Conservation (phyloP, 2,797 vertebrate species). For the Bovichtus variegatus region DNA sequence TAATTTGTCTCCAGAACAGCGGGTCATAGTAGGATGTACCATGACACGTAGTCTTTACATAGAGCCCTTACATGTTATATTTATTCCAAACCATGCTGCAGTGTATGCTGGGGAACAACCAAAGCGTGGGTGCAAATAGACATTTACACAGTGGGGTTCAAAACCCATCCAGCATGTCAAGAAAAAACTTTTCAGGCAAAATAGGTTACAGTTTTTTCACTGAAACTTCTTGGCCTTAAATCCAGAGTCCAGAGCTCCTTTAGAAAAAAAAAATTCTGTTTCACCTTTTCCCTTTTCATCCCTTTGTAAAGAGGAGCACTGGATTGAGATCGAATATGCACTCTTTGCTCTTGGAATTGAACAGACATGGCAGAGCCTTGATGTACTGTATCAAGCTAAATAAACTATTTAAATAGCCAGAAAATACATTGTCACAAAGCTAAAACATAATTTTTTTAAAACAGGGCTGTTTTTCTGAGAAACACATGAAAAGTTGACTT, state of each 20-base stretch:
- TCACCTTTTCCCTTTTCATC: slow-evolving; percentile 1
- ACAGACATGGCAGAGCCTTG: slow-evolving; percentile 20
- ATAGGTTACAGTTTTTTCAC: too few species aligned
- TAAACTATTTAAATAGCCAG: too few species aligned
- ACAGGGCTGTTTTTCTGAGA: not conserved
- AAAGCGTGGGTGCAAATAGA: slow-evolving; percentile 1
- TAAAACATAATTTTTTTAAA: too few species aligned
- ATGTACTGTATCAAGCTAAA: slow-evolving; percentile 12
- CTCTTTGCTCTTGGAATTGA: not conserved
- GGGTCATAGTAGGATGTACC: slow-evolving; percentile 42
- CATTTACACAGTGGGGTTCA: not conserved
- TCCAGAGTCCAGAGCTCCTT: not conserved
- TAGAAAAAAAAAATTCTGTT: not conserved
- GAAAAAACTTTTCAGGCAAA: too few species aligned
- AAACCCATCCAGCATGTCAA: not conserved
- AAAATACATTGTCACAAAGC: too few species aligned
- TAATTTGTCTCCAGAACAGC: slow-evolving; percentile 63
- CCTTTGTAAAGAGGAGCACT: slow-evolving; percentile 12
- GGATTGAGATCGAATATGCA: slow-evolving; percentile 9
- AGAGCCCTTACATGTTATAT: slow-evolving; percentile 15
- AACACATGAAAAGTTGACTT: not conserved
- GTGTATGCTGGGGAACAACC: slow-evolving; percentile 16
- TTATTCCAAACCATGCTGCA: slow-evolving; percentile 38
- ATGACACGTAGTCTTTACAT: slow-evolving; percentile 23
- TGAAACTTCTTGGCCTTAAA: too few species aligned